Percentiles rank a stretch among this genome's conserved stretches.
Conservation (phyloP, 2,888 invertebrate genomes). For the Protophormia terraenovae region DNA sequence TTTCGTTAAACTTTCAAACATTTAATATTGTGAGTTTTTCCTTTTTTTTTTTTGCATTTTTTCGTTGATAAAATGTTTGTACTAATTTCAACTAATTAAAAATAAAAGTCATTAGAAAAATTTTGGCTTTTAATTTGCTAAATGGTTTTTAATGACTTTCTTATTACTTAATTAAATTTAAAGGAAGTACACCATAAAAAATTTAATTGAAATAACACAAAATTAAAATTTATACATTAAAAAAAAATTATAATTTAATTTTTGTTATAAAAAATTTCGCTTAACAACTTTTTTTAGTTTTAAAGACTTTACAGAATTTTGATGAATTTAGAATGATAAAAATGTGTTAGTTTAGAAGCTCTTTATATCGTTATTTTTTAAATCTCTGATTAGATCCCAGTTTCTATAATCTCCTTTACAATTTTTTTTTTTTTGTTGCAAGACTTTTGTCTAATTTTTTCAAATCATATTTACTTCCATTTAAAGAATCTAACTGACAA, state of each 20-base stretch:
- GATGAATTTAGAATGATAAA: no score
- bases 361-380: no score
- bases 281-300: no score
- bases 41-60: neutral
- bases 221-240: neutral
- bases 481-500: neutral
- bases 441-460: neutral
- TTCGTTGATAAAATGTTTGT: neutral
- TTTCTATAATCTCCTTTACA: no score
- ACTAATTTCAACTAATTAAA: neutral
- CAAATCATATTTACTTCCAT: neutral
- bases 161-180: neutral
- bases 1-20: conserved; percentile 59
- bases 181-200: neutral
- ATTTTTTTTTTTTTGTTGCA: neutral
- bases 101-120: conserved; percentile 10
- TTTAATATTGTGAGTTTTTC: conserved; percentile 16
- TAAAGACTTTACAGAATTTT: no score
- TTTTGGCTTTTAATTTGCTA: neutral
- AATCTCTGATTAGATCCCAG: no score
- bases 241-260: no score
- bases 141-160: neutral
- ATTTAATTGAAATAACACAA: neutral
- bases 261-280: no score
- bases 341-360: no score